phyloP scores from a whole-genome alignment of 2,113 vertebrate genomes.

The Saguinus imperator region DNA sequence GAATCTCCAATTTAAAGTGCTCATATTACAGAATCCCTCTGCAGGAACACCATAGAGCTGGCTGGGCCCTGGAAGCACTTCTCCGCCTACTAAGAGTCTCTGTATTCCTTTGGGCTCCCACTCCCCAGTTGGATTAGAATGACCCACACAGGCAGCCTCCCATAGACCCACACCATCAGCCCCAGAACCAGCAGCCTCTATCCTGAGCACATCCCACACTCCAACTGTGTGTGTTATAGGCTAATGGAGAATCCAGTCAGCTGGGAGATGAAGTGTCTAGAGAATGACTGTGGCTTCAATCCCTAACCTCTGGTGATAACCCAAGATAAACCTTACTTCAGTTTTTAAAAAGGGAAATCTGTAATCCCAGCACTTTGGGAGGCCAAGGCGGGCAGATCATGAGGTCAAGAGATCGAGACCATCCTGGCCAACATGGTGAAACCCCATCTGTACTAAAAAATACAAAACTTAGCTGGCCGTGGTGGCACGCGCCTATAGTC shows the following conservation, averaged over 20 bases:
- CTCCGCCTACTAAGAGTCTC: not conserved
- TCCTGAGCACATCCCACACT: not conserved
- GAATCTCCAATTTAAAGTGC: not conserved
- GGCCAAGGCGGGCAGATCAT: too few species aligned
- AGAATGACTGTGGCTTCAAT: not conserved
- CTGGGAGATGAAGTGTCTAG: not conserved
- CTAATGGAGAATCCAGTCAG: not conserved
- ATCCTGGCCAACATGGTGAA: too few species aligned
- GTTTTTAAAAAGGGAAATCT: not conserved
- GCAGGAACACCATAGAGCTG: not conserved
- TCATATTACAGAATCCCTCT: not conserved
- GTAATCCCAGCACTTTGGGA: too few species aligned
- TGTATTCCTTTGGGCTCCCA: not conserved
- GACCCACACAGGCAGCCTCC: not conserved
- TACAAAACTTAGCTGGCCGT: too few species aligned
- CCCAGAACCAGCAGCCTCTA: not conserved
- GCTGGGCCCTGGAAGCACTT: not conserved
- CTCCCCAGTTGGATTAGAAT: not conserved
- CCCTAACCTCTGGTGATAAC: not conserved
- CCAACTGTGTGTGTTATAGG: not conserved
- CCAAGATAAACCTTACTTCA: not conserved
- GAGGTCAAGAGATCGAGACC: too few species aligned
- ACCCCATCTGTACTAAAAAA: too few species aligned
- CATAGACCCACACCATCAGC: not conserved
- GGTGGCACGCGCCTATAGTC: too few species aligned